phyloP scores from a whole-genome alignment of 2,797 vertebrate genomes.

The Rhinatrema bivittatum region DNA sequence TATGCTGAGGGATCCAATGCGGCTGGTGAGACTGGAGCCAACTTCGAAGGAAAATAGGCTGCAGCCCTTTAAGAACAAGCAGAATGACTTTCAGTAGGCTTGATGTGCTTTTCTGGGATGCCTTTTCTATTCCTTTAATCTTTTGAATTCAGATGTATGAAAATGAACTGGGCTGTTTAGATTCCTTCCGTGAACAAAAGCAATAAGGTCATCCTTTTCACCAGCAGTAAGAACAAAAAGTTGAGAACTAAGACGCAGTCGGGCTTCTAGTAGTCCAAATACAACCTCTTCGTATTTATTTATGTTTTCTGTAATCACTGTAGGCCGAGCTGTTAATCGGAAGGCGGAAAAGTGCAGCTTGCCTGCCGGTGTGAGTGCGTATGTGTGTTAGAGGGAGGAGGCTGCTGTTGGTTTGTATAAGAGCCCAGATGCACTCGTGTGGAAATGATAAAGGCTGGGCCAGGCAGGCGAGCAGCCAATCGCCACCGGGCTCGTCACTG shows the following conservation, averaged over 20 bases:
- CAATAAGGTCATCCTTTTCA: no score
- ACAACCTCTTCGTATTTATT: constrained; percentile 49
- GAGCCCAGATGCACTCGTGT: constrained; percentile 76
- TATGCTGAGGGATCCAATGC: constrained; percentile 90
- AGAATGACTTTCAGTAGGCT: no score
- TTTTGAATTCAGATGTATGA: constrained; percentile 46
- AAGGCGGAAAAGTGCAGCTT: constrained; percentile 64
- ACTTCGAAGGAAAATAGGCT: constrained; percentile 80
- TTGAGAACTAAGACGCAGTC: constrained; percentile 44
- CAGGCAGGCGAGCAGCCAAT: constrained; percentile 83
- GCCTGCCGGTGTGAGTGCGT: constrained; percentile 25
- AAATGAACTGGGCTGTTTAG: constrained; percentile 45
- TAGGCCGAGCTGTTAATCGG: constrained; percentile 57
- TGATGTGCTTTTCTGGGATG: constrained; percentile 35
- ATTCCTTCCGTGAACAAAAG: constrained; percentile 33
- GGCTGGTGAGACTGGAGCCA: constrained; percentile 96
- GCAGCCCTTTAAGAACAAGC: constrained; percentile 35
- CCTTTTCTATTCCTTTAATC: constrained; percentile 36
- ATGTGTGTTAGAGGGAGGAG: constrained; percentile 69
- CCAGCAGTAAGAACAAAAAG: constrained; percentile 43
- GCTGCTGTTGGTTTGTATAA: constrained; percentile 82
- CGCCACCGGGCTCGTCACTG: constrained; percentile 80
- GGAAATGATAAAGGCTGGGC: constrained; percentile 95
- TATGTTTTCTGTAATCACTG: constrained; percentile 49
- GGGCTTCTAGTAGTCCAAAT: constrained; percentile 55